A percentile compares a stretch with the other conserved stretches of the same genome.
phyloP scores from a whole-genome alignment of 2,113 vertebrate genomes.

The Callocephalon fimbriatum region DNA sequence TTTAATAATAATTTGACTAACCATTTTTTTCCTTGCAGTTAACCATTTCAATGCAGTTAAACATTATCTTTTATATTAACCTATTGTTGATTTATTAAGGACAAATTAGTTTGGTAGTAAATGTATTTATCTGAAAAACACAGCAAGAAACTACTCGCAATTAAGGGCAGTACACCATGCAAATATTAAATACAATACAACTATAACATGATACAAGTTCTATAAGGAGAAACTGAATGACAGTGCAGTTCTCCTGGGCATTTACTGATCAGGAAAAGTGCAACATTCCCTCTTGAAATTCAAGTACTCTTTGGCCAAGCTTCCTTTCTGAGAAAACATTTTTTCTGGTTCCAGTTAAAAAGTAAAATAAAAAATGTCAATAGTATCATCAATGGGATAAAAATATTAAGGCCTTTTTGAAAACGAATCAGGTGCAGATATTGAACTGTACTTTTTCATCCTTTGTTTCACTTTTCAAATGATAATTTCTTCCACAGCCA shows the following conservation, averaged over 20 bases:
- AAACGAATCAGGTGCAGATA: conserved; percentile 55
- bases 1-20: background rate
- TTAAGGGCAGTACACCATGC: background rate
- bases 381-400: background rate
- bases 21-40: background rate
- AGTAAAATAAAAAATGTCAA: background rate
- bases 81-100: background rate
- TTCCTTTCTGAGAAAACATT: background rate
- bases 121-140: background rate
- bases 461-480: conserved; percentile 76
- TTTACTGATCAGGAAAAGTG: background rate
- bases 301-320: background rate
- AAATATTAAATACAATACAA: background rate
- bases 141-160: background rate
- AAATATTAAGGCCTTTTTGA: conserved; percentile 5
- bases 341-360: background rate
- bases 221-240: background rate
- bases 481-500: conserved; percentile 78
- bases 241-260: background rate
- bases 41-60: background rate
- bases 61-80: background rate
- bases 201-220: background rate
- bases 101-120: background rate
- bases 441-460: conserved; percentile 73
- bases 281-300: background rate